Evolutionary conservation across 2,113 vertebrate genomes (phyloP).

Genomic region (Vulpes ferrilata): DNA sequence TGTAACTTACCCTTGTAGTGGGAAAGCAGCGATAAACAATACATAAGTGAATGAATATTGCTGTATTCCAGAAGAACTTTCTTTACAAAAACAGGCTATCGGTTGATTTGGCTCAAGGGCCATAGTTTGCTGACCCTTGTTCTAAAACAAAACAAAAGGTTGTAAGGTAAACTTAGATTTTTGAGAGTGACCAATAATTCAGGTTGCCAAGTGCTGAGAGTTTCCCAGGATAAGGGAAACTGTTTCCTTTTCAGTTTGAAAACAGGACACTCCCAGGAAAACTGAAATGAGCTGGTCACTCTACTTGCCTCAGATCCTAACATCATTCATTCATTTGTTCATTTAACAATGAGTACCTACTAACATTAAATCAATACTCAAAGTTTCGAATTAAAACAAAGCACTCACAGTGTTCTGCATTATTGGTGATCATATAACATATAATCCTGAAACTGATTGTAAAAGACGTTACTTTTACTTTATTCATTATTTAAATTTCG

Average conservation of each 20-base stretch:
- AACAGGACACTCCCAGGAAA: neutral
- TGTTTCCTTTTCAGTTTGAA: neutral
- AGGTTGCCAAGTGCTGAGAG: neutral
- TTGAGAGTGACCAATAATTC: neutral
- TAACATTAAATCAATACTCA: neutral
- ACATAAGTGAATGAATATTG: neutral
- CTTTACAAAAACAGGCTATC: neutral
- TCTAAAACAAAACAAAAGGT: neutral
- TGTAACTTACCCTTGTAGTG: neutral
- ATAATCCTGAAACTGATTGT: neutral
- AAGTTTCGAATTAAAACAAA: conserved; percentile 36
- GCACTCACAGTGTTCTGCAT: neutral
- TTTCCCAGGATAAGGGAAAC: neutral
- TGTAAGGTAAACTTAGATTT: neutral
- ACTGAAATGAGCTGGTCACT: neutral
- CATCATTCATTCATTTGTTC: neutral
- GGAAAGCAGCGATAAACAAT: neutral
- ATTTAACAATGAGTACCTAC: neutral
- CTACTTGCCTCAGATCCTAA: neutral
- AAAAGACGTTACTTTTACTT: conserved; percentile 3
- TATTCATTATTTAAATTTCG: conserved; percentile 15
- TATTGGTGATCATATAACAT: neutral
- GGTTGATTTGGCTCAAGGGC: neutral
- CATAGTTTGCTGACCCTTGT: neutral
- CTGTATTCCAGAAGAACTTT: neutral